Percentiles rank a stretch among this genome's conserved stretches.
Evolutionary conservation across 2,888 invertebrate genomes (phyloP).

Genomic region (Cheilosia impressa): DNA sequence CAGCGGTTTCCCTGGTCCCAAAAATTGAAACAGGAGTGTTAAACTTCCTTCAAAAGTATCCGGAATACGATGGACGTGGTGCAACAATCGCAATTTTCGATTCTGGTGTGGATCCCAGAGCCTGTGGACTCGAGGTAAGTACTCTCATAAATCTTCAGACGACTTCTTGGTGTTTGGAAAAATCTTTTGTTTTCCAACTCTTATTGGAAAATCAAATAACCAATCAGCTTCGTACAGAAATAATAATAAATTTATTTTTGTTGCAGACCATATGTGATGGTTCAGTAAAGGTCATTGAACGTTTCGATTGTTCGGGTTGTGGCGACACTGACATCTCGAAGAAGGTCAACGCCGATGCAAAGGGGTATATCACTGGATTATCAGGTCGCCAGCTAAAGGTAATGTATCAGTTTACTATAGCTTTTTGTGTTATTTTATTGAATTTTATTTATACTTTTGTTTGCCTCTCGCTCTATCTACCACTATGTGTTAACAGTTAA

Average conservation of each 20-base stretch:
- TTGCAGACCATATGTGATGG: constrained; percentile 93
- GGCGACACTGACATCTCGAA: constrained; percentile 97
- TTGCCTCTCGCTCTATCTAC: constrained; percentile 36
- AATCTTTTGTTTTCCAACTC: constrained; percentile 55
- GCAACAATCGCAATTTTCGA: constrained; percentile 97
- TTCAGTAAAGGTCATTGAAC: constrained; percentile 95
- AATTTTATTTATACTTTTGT: not conserved
- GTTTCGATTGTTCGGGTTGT: constrained; percentile 97
- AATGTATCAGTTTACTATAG: constrained; percentile 19
- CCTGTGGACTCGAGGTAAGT: constrained; percentile 94
- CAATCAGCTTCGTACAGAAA: constrained; percentile 49
- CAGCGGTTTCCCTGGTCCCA: constrained; percentile 93
- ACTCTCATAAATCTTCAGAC: constrained; percentile 23
- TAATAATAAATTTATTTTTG: constrained; percentile 25
- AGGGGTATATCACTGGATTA: constrained; percentile 92
- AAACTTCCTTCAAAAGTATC: constrained; percentile 94
- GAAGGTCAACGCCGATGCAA: constrained; percentile 87
- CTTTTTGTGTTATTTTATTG: not conserved
- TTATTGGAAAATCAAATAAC: constrained; percentile 44
- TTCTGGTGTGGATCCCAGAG: constrained; percentile 98
- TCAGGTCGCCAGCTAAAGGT: constrained; percentile 96
- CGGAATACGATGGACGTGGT: constrained; percentile 95
- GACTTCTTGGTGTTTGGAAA: constrained; percentile 18
- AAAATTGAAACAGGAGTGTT: constrained; percentile 97
- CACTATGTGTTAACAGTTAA: constrained; percentile 76